Evolutionary conservation across 2,797 vertebrate genomes (phyloP).

Genomic region (Gobionotothen gibberifrons): DNA sequence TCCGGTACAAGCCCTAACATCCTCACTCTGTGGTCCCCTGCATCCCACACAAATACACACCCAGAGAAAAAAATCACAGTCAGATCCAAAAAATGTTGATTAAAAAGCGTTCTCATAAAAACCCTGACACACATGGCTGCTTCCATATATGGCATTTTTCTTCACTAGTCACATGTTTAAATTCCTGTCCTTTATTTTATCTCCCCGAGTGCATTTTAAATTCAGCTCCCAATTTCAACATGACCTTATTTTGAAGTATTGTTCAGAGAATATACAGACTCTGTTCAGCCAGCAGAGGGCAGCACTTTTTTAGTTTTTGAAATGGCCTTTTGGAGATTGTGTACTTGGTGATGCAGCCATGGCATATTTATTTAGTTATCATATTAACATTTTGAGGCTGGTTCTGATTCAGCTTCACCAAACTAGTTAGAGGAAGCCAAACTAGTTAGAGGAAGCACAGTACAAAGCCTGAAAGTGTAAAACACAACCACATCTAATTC

Average conservation of each 20-base stretch:
- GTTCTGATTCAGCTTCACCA: neutral
- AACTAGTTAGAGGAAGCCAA: neutral
- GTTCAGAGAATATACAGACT: neutral
- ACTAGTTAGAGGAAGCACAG: neutral
- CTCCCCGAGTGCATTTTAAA: neutral
- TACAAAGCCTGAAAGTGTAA: neutral
- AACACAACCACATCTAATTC: neutral
- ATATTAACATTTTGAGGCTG: neutral
- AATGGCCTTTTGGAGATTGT: constrained; percentile 4
- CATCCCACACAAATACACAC: constrained; percentile 8
- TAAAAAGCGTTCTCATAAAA: neutral
- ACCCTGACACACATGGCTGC: neutral
- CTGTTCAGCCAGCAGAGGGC: constrained; percentile 73
- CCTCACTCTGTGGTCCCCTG: constrained; percentile 1
- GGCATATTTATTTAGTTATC: neutral
- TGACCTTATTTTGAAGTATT: neutral
- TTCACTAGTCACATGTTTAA: neutral
- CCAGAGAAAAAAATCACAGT: neutral
- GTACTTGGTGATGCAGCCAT: neutral
- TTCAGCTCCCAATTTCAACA: neutral
- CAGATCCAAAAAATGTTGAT: neutral
- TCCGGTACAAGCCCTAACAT: constrained; percentile 1
- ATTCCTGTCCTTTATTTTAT: neutral
- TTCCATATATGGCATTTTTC: constrained; percentile 1
- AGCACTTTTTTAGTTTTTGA: constrained; percentile 53